Evolutionary conservation across 2,797 vertebrate species (phyloP).

Genomic region (Enteromius unitaeniatus): DNA sequence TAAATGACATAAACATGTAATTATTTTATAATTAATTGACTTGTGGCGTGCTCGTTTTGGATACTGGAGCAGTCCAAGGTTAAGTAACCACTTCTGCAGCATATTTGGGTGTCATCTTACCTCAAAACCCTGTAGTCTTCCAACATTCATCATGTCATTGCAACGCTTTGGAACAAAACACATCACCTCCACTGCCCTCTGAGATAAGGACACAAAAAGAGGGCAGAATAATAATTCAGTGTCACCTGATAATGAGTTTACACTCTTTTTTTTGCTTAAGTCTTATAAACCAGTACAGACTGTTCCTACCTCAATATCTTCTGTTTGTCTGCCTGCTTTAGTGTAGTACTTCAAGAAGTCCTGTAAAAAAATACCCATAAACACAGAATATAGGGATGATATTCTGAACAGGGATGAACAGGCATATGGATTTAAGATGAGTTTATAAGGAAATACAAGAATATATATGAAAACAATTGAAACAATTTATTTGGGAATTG

Average conservation of each 20-base stretch:
- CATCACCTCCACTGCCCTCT: conserved; percentile 91
- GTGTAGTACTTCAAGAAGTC: conserved; percentile 90
- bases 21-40: conserved; percentile 2
- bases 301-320: conserved; percentile 82
- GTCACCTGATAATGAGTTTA: conserved; percentile 1
- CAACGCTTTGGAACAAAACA: conserved; percentile 92
- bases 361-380: conserved; percentile 68
- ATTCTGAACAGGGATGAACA: background rate
- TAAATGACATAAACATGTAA: background rate
- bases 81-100: background rate
- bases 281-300: background rate
- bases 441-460: background rate
- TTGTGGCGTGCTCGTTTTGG: background rate
- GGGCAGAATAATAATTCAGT: conserved; percentile 12
- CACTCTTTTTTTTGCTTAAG: background rate
- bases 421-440: background rate
- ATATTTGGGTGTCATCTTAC: conserved; percentile 67
- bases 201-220: conserved; percentile 40
- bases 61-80: background rate
- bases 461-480: background rate
- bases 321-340: conserved; percentile 83
- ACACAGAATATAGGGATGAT: background rate
- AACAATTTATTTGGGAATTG: too few relatives aligned
- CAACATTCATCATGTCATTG: conserved; percentile 93
- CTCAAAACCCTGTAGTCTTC: conserved; percentile 90